Evolutionary conservation across 2,797 vertebrate genomes (phyloP).

Genomic region (Pseudochirops corinnae): DNA sequence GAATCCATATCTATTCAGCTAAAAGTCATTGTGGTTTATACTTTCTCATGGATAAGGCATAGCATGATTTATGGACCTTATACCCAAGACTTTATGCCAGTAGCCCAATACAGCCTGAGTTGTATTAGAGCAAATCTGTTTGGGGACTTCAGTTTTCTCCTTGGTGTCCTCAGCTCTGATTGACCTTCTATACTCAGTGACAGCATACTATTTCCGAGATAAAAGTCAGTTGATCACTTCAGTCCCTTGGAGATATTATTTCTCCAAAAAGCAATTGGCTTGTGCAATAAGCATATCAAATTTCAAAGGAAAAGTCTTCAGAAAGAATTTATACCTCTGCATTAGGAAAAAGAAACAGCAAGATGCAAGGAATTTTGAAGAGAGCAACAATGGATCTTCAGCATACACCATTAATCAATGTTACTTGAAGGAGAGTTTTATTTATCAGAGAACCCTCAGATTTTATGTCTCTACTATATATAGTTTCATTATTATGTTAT

Average conservation of each 20-base stretch:
- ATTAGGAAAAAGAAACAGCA: constrained; percentile 18
- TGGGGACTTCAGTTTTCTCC: background rate
- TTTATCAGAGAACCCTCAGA: constrained; percentile 3
- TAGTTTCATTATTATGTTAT: background rate
- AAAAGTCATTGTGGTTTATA: constrained; percentile 37
- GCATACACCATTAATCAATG: background rate
- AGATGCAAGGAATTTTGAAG: background rate
- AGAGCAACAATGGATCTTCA: background rate
- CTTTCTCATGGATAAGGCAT: background rate
- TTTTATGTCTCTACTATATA: background rate
- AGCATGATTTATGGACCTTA: constrained; percentile 27
- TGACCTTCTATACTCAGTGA: background rate
- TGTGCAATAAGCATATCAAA: background rate
- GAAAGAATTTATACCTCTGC: constrained; percentile 32
- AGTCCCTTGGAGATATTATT: background rate
- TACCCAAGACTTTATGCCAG: background rate
- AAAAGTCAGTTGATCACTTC: constrained; percentile 34
- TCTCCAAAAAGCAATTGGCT: background rate
- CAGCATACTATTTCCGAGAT: background rate
- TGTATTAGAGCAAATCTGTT: constrained; percentile 4
- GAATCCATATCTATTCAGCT: constrained; percentile 29
- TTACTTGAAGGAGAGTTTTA: background rate
- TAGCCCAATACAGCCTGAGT: background rate
- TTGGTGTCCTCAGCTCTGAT: background rate
- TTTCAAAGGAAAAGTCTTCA: constrained; percentile 32